A percentile compares a stretch with the other conserved stretches of the same genome.
Evolutionary conservation across 2,888 invertebrate genomes (phyloP).

Genomic region (Caradrina kadenii): DNA sequence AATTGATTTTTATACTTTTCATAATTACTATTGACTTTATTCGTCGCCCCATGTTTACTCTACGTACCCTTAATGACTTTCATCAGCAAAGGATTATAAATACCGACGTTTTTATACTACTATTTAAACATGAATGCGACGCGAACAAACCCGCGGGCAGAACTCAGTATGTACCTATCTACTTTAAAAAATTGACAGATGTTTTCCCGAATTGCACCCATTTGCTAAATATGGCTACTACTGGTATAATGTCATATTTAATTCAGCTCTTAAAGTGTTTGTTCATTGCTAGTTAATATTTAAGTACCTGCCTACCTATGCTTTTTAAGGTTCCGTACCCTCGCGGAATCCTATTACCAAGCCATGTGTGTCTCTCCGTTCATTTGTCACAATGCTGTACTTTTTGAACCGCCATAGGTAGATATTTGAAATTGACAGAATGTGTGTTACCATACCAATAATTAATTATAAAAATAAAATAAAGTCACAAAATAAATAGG

Average conservation of each 20-base stretch:
- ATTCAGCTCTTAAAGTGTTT: constrained; percentile 48
- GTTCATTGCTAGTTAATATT: constrained; percentile 60
- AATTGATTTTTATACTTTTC: too few species aligned
- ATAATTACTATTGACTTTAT: background rate
- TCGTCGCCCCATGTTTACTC: background rate
- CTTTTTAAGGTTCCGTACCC: constrained; percentile 12
- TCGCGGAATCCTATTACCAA: too few species aligned
- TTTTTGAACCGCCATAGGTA: too few species aligned
- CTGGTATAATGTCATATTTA: constrained; percentile 64
- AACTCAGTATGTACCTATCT: background rate
- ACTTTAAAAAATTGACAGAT: constrained; percentile 44
- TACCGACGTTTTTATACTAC: background rate
- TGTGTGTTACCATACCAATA: too few species aligned
- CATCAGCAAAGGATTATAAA: background rate
- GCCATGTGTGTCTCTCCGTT: too few species aligned
- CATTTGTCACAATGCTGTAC: too few species aligned
- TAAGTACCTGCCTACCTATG: constrained; percentile 43
- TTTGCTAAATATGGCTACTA: constrained; percentile 41
- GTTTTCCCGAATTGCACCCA: constrained; percentile 21
- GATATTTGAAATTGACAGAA: too few species aligned
- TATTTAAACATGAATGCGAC: too few species aligned
- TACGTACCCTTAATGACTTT: background rate
- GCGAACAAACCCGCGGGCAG: too few species aligned
- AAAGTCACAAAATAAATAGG: too few species aligned
- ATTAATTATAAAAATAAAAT: too few species aligned